phyloP scores from a whole-genome alignment of 2,888 invertebrate genomes.

The Drosophila mettleri region DNA sequence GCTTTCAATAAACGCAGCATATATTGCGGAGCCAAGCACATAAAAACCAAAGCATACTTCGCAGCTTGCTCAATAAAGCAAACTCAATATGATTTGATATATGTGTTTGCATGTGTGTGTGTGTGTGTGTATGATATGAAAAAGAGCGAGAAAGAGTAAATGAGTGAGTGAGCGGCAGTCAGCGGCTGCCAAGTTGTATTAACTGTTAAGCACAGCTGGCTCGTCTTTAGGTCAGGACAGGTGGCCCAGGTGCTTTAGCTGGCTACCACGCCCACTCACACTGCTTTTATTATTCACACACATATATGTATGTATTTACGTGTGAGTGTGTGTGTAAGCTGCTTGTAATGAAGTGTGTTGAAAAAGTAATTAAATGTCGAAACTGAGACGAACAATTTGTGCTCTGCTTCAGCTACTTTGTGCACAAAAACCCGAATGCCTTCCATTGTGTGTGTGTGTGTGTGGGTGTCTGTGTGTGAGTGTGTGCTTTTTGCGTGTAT shows the following conservation, averaged over 20 bases:
- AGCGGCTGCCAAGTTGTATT: slow-evolving; percentile 51
- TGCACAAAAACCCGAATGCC: slow-evolving; percentile 21
- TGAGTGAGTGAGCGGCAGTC: slow-evolving; percentile 35
- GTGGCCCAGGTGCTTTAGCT: slow-evolving; percentile 40
- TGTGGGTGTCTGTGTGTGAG: slow-evolving; percentile 21
- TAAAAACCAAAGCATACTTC: slow-evolving; percentile 61
- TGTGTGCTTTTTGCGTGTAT: slow-evolving; percentile 21
- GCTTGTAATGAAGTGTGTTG: slow-evolving; percentile 72
- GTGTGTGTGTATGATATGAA: neutral
- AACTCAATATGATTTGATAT: slow-evolving; percentile 59
- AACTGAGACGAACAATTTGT: slow-evolving; percentile 73
- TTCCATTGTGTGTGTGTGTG: slow-evolving; percentile 7
- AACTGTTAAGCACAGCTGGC: slow-evolving; percentile 63
- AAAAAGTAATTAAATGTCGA: slow-evolving; percentile 79
- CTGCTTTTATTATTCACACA: neutral
- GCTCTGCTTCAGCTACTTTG: slow-evolving; percentile 38
- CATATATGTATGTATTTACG: neutral
- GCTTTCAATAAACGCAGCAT: slow-evolving; percentile 29
- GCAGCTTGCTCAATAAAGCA: slow-evolving; percentile 64
- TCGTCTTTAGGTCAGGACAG: slow-evolving; percentile 39
- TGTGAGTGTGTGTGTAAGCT: slow-evolving; percentile 46
- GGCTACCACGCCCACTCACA: neutral
- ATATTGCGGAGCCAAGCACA: slow-evolving; percentile 33
- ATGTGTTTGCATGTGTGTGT: neutral
- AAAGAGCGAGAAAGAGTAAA: slow-evolving; percentile 1